Evolutionary conservation across 2,113 vertebrate species (phyloP), one percentile per base, ranked within the genome.

Genomic region (Phoxinus phoxinus): DNA sequence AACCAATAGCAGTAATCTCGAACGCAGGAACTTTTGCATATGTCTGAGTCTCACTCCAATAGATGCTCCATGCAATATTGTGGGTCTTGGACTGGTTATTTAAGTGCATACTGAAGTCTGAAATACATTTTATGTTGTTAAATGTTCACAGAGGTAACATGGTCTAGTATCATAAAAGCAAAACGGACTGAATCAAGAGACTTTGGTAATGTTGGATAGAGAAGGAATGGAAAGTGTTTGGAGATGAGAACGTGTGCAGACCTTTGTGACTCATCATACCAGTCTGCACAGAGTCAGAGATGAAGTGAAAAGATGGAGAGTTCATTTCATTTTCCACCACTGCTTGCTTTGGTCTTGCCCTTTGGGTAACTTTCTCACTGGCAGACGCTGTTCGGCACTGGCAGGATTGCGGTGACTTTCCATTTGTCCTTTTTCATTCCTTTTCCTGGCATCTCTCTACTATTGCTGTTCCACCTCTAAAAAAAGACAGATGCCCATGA

Each of bases 341-440:
- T 0, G 7, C 35, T 44, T 25, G 25, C 19, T 44, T 87, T 67
- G 74, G n/a, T 82, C 89, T 86, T 86, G 41, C 80, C 27, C 80
- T 69, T 35, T 81, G 59, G 69, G 83, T 65, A 21, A 85, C 91
- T 90, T 84, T 87, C 80, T 59, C 71, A 82, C 82, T 90, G 85
- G 91, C 86, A 89, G 1, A 19, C 65, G 0, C 12, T 21, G 30
- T 87, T 90, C 73, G 83, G 88, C 83, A 71, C 84, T 92, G 92
- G 89, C 91, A 92, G 53, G 25, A 51, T 61, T 19, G 13, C 84
- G 83, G n/a, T 89, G 58, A 90, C 93, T 93, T 92, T 88, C 87
- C 44, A 85, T 59, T 90, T 90, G 91, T 87, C 67, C 77, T 91
- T 86, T 85, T 84, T 91, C 89, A 90, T 85, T 89, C 81, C 44